Percentiles rank a stretch among this genome's conserved stretches.
phyloP scores from a whole-genome alignment of 2,113 vertebrate genomes.

The Osmerus eperlanus region DNA sequence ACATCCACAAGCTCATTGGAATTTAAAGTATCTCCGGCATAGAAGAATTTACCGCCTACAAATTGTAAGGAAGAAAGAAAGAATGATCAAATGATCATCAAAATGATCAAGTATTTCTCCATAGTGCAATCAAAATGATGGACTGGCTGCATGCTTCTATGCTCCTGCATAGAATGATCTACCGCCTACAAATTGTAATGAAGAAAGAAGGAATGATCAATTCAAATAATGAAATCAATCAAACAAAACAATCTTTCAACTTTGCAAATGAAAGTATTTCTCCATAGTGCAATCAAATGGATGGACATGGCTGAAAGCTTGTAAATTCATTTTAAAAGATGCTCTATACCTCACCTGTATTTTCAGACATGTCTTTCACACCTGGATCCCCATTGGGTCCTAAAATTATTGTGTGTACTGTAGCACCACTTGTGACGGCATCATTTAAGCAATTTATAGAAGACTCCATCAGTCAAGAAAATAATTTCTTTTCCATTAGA shows the following conservation, averaged over 20 bases:
- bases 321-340: too few relatives aligned
- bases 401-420: constrained; percentile 63
- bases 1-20: constrained; percentile 61
- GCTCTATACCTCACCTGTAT: constrained; percentile 46
- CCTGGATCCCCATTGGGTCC: constrained; percentile 39
- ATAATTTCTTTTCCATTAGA: constrained; percentile 62
- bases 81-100: not conserved
- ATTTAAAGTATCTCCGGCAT: constrained; percentile 51
- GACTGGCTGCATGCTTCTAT: too few relatives aligned
- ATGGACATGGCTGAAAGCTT: too few relatives aligned
- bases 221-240: not conserved
- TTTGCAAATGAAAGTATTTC: not conserved
- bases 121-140: constrained; percentile 15
- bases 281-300: constrained; percentile 14
- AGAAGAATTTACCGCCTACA: constrained; percentile 62
- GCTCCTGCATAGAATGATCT: constrained; percentile 52
- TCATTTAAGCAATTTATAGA: constrained; percentile 39
- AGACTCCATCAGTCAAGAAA: constrained; percentile 57
- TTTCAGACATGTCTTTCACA: constrained; percentile 49
- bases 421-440: constrained; percentile 47
- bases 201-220: not conserved
- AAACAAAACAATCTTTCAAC: too few relatives aligned
- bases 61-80: not conserved
- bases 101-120: not conserved
- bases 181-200: constrained; percentile 52